Evolutionary conservation across 2,888 invertebrate genomes (phyloP).

Genomic region (Tetranychus piercei): DNA sequence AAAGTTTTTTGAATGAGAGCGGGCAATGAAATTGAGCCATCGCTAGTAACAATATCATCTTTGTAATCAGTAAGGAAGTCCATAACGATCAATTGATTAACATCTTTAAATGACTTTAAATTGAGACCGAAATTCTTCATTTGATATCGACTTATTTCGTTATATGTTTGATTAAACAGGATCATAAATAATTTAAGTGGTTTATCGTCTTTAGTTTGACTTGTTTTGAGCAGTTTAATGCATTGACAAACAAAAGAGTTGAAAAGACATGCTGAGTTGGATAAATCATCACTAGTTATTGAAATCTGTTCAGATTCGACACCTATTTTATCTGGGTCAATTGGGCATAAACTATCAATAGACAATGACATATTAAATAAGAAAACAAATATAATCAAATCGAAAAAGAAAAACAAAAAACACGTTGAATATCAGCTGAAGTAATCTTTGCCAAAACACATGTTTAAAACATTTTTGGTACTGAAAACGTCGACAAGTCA

Average conservation of each 20-base stretch:
- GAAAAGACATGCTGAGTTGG: neutral
- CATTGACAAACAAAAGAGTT: neutral
- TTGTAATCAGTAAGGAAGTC: neutral
- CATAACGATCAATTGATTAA: neutral
- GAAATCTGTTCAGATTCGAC: neutral
- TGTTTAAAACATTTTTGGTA: no score
- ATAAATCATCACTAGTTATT: neutral
- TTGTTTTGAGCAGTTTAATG: neutral
- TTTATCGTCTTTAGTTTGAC: neutral
- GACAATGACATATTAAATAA: conserved; percentile 31
- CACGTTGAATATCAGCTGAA: neutral
- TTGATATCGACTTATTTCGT: neutral
- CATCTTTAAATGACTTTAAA: neutral
- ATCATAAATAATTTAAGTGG: neutral
- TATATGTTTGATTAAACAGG: neutral
- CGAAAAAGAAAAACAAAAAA: neutral
- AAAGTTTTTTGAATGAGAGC: neutral
- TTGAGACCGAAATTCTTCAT: neutral
- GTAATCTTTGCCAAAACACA: no score
- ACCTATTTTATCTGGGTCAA: neutral
- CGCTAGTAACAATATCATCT: neutral
- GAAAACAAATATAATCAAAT: neutral
- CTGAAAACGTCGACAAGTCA: no score
- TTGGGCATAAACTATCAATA: conserved; percentile 19
- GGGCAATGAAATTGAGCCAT: neutral